Conservation (phyloP, 2,113 vertebrate species). For the Pseudorasbora parva region DNA sequence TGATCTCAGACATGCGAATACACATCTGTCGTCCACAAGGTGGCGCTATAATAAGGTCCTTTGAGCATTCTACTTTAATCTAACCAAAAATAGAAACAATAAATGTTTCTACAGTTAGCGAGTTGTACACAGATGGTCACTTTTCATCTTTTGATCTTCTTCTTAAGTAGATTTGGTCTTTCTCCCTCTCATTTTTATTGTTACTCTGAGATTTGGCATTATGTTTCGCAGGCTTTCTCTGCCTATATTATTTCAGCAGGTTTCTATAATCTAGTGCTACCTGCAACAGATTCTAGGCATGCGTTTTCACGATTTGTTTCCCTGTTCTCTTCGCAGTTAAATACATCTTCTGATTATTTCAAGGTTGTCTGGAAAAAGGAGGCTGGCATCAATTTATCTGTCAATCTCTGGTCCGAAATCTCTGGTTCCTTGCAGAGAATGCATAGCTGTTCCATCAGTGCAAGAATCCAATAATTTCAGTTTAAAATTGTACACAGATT, state of each 20-base stretch:
- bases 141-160: too few relatives aligned
- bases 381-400: neutral
- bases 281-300: neutral
- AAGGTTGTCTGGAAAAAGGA: neutral
- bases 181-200: neutral
- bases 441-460: neutral
- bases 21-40: too few relatives aligned
- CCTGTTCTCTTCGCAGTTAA: neutral
- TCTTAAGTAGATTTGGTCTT: neutral
- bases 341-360: neutral
- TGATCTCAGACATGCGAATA: too few relatives aligned
- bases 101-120: neutral
- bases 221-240: neutral
- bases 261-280: neutral
- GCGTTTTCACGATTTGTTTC: conserved; percentile 10
- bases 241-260: too few relatives aligned
- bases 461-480: too few relatives aligned
- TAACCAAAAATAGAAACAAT: too few relatives aligned
- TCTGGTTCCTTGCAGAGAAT: neutral
- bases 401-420: neutral
- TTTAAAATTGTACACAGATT: neutral
- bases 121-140: neutral
- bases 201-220: neutral
- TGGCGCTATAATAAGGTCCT: too few relatives aligned
- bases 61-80: too few relatives aligned